These are phyloP conservation scores for Panorpa germanica DNA, from an alignment of 2,888 invertebrate genomes.

Conservation along the genomic window DNA sequence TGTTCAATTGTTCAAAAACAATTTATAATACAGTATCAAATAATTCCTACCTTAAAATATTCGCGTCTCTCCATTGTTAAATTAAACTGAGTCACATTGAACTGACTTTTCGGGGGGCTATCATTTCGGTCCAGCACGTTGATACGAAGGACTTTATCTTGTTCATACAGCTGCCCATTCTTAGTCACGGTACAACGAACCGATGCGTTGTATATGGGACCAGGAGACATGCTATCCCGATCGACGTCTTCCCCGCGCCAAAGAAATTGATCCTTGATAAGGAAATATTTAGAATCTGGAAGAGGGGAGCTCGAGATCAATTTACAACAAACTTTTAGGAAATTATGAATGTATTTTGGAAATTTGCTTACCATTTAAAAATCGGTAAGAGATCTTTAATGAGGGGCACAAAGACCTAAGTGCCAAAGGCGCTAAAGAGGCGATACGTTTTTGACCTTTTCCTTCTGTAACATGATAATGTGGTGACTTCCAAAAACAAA, in stretches of 20 bases:
- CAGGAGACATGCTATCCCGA: constrained; percentile 24
- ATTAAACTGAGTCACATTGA: constrained; percentile 19
- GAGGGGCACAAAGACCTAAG: constrained; percentile 28
- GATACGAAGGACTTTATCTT: constrained; percentile 21
- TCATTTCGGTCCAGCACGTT: constrained; percentile 76
- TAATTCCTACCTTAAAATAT: constrained; percentile 19
- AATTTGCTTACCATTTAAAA: constrained; percentile 22
- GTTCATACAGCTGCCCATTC: constrained; percentile 11
- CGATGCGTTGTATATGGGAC: constrained; percentile 19
- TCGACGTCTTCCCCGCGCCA: constrained; percentile 24
- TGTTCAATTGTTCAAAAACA: not conserved
- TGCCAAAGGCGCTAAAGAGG: constrained; percentile 23
- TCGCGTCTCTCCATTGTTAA: constrained; percentile 20
- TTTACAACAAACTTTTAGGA: constrained; percentile 1
- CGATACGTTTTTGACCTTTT: constrained; percentile 17
- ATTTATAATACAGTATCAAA: constrained; percentile 7
- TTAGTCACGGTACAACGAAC: constrained; percentile 26
- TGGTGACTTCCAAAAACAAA: constrained; percentile 21
- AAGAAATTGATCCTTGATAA: constrained; percentile 21
- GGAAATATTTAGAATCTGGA: constrained; percentile 22
- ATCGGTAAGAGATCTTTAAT: constrained; percentile 27
- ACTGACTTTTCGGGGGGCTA: constrained; percentile 60
- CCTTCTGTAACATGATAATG: constrained; percentile 20
- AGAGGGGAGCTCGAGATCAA: constrained; percentile 1
- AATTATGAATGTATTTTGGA: constrained; percentile 2